phyloP scores from a whole-genome alignment of 2,113 vertebrate genomes.

The Sebastes fasciatus region DNA sequence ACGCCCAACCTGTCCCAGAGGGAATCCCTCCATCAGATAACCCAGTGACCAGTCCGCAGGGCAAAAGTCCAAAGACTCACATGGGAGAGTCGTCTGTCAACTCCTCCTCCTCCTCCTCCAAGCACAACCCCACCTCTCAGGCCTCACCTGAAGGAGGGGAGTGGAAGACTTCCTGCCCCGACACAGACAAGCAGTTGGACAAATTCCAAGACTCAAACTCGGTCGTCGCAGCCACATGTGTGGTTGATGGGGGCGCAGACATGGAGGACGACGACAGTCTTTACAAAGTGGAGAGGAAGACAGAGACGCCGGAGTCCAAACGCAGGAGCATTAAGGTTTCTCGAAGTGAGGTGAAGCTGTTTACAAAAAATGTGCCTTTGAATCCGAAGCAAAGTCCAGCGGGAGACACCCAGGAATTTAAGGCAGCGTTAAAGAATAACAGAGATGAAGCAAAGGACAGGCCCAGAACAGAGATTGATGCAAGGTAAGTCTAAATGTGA shows the following conservation, averaged over 20 bases:
- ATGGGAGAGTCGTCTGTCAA: conserved; percentile 22
- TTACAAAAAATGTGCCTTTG: conserved; percentile 74
- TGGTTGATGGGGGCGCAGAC: conserved; percentile 16
- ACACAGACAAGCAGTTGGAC: conserved; percentile 21
- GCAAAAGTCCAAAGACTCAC: conserved; percentile 52
- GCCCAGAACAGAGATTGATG: conserved; percentile 31
- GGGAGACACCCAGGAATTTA: conserved; percentile 4
- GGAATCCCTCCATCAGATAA: conserved; percentile 44
- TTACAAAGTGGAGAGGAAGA: conserved; percentile 75
- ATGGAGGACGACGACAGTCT: conserved; percentile 66
- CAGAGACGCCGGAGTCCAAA: conserved; percentile 81
- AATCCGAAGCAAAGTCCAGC: conserved; percentile 13
- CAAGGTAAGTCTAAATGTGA: conserved; percentile 61
- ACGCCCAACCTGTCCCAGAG: conserved; percentile 8
- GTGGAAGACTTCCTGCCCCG: conserved; percentile 35
- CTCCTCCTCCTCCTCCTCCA: conserved; percentile 57
- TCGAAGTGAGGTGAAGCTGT: conserved; percentile 76
- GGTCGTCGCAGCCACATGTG: conserved; percentile 20
- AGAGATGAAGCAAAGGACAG: conserved; percentile 43
- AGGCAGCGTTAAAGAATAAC: background rate
- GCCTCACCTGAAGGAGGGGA: conserved; percentile 61
- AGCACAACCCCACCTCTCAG: conserved; percentile 41
- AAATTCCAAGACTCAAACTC: conserved; percentile 37
- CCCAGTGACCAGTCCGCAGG: conserved; percentile 35
- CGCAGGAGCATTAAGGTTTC: conserved; percentile 81